These are phyloP conservation scores for Callopanchax toddi DNA, from an alignment of 2,113 vertebrate genomes.

Conservation along the genomic window DNA sequence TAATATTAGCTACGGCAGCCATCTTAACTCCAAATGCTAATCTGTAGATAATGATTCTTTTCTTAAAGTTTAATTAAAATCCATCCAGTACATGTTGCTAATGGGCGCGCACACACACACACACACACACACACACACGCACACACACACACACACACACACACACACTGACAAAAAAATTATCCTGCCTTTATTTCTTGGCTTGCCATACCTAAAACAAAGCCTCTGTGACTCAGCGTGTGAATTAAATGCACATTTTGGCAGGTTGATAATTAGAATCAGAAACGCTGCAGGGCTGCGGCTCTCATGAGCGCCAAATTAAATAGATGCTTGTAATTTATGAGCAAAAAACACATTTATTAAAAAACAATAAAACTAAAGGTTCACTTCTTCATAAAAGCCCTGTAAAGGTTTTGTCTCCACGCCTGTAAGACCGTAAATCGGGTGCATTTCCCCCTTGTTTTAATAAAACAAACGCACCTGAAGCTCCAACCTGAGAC, in stretches of 20 bases:
- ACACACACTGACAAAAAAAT: too few relatives aligned
- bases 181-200: too few relatives aligned
- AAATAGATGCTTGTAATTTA: constrained; percentile 7
- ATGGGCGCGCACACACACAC: too few relatives aligned
- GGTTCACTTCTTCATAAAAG: constrained; percentile 18
- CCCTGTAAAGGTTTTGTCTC: not conserved
- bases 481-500: not conserved
- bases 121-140: too few relatives aligned
- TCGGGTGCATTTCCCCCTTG: constrained; percentile 1
- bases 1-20: too few relatives aligned
- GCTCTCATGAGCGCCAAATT: constrained; percentile 14
- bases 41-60: too few relatives aligned
- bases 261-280: constrained; percentile 36
- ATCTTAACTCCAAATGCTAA: too few relatives aligned
- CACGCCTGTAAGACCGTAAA: not conserved
- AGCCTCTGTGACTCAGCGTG: constrained; percentile 27
- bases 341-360: not conserved
- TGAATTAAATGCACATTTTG: constrained; percentile 35
- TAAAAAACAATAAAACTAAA: not conserved
- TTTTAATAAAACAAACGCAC: constrained; percentile 14
- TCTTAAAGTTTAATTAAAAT: too few relatives aligned
- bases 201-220: too few relatives aligned
- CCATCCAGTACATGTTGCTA: too few relatives aligned
- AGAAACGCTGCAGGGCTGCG: constrained; percentile 1
- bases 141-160: too few relatives aligned